Evolutionary conservation across 92 coral and sea anemone genomes (phyloP), one percentile per base, ranked within the genome.

Genomic region (Plumapathes pennacea): DNA sequence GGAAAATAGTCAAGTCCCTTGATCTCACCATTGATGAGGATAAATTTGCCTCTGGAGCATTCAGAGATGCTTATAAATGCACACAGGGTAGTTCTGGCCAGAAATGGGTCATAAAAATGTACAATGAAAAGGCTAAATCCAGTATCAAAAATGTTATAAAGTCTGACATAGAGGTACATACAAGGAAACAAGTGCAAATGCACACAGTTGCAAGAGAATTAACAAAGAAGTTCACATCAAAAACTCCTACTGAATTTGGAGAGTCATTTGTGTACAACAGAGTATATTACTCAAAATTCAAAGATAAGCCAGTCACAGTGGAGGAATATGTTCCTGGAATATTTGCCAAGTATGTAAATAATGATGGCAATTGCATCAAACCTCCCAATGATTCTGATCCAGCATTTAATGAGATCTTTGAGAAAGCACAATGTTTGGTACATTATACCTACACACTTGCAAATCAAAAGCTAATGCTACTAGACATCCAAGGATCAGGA

Each of bases 31-130:
- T 85, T 38, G 79, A 85, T 31, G 62, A 53, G 11, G 74, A 75
- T 32, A 69, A 64, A 64, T 86, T 81, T 67, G 53, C 89, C 26
- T 71, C 74, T 41, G 95, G 95, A 44, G 95, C 75, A 38, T 86
- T 76, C 60, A 25, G 89, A 43, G 85, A 86, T 86, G 85, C 95
- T 10, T 86, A 31, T 62, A 71, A 79, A 58, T 83, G 71, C 38
- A 49, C 38, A 22, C 30, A 58, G 26, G 74, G 49, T 36, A 33
- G 38, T 52, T 45, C 40, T 32, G 72, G 67, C 54, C 18, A 49
- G 40, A 60, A 60, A 44, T 78, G 85, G 90, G 90, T 84, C 38
- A 26, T 78, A 22, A 84, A 84, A 58, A 40, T 58, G 45, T 84
- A 78, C 46, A 77, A 70, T 48, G 62, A 26, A 36, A 60, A 57